Conservation (phyloP, 2,888 invertebrate species). For the Lysandra coridon region DNA sequence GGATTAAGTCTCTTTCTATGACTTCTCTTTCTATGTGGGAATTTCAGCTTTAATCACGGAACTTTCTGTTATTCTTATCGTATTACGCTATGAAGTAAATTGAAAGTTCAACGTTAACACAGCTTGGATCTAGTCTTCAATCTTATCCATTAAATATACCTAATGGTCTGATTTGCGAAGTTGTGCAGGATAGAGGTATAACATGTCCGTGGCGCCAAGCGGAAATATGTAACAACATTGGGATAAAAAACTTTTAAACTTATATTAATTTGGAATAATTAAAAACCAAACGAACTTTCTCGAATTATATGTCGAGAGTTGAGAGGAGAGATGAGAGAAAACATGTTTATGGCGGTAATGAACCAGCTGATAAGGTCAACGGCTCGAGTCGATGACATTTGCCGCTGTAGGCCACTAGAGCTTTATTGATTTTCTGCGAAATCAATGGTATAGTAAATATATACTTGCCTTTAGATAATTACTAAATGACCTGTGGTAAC, state of each 20-base stretch:
- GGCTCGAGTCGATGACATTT: constrained; percentile 11
- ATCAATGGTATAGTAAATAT: neutral
- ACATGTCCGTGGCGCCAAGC: no score
- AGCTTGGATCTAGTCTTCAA: no score
- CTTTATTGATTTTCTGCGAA: neutral
- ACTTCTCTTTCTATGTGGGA: no score
- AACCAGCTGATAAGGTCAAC: constrained; percentile 10
- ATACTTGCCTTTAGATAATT: no score
- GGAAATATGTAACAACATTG: no score
- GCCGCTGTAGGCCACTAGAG: neutral
- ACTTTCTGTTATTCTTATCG: neutral
- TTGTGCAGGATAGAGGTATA: no score
- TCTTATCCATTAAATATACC: no score
- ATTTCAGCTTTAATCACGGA: neutral
- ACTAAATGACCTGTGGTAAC: no score
- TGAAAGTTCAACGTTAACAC: no score
- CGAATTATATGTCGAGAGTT: neutral
- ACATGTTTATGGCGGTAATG: neutral
- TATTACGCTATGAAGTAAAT: no score
- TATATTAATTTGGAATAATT: neutral
- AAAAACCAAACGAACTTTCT: neutral
- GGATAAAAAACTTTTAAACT: neutral
- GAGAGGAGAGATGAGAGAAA: constrained; percentile 11
- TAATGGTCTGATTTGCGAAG: no score
- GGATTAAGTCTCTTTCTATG: no score